These are phyloP conservation scores for Eledone cirrhosa DNA, from an alignment of 2,888 invertebrate species.

Conservation along the genomic window DNA sequence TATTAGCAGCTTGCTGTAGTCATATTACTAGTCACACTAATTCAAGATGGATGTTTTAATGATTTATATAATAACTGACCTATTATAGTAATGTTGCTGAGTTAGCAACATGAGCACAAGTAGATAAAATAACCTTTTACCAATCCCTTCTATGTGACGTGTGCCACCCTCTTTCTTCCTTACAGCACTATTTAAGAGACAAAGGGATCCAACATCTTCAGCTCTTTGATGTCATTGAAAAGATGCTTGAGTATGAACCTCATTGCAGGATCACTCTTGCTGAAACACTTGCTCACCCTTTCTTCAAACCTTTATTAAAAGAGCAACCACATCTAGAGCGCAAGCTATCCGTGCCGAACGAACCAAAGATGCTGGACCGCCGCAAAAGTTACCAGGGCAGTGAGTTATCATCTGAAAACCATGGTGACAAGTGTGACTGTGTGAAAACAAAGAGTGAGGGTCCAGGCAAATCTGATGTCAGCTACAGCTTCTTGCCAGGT, in stretches of 20 bases:
- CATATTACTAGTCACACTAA: too few relatives aligned
- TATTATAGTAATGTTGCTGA: too few relatives aligned
- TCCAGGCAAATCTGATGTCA: conserved; percentile 25
- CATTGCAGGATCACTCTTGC: conserved; percentile 84
- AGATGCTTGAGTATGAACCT: conserved; percentile 98
- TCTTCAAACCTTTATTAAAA: conserved; percentile 73
- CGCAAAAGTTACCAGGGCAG: conserved; percentile 25
- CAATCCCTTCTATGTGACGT: too few relatives aligned
- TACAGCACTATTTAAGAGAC: conserved; percentile 86
- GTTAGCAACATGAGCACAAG: too few relatives aligned
- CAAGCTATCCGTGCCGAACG: conserved; percentile 15
- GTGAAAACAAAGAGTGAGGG: conserved; percentile 26
- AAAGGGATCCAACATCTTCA: conserved; percentile 91
- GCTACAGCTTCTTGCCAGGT: conserved; percentile 25
- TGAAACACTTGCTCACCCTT: conserved; percentile 90
- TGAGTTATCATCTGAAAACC: conserved; percentile 13
- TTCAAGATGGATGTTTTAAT: too few relatives aligned
- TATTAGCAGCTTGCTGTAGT: too few relatives aligned
- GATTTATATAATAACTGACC: too few relatives aligned
- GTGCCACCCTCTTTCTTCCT: conserved; percentile 40
- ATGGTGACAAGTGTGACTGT: background rate
- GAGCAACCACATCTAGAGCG: conserved; percentile 31
- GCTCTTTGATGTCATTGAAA: conserved; percentile 91
- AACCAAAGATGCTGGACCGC: conserved; percentile 12
- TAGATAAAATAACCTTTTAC: too few relatives aligned